Base-by-base conservation (phyloP, 2,888 invertebrate genomes). In the Microplitis manilae region DNA sequence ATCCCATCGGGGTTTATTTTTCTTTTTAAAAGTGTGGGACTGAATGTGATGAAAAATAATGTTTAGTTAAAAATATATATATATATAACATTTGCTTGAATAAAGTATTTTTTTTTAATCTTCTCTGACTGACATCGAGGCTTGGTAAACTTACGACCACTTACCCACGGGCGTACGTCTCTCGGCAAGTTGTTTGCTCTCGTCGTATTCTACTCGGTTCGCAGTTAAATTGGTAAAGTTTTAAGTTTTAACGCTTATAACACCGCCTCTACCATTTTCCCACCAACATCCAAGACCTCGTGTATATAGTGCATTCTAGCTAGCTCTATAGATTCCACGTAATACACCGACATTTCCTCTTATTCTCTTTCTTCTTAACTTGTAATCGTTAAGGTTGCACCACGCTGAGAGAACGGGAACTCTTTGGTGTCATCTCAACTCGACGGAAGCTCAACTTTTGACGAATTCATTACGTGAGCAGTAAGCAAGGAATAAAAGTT, bases 181-280 rank as follows among this genome's bases (percentile, higher is more conserved):
- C 76, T 68, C 40, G 68, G 76, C 75, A 79, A 82, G 79, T 82
- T 82, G 80, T 81, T 81, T 81, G 79, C 79, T 77, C 75, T 74
- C 67, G 50, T 72, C 61, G 68, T 80, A 82, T 82, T 81, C 82
- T 80, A 82, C 80, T 81, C 81, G 30, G 79, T 75, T 80, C 79
- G 78, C 82, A 81, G 82, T 82, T 81, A 82, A 82, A 82, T 82
- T 82, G 82, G 82, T 79, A 82, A 82, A 82, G 82, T 82, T 82
- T 81, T 78, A 82, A 82, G 82, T 82, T 82, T 80, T 81, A 82
- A 80, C 81, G 80, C 81, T 81, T 80, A 78, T 68, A 76, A 69
- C 77, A 76, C 70, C 70, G 13, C 60, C 70, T 59, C 72, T 77
- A 76, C 70, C 69, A 30, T 40, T 65, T 59, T 67, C 67, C 41